Conservation (phyloP, 2,888 invertebrate genomes). For the Ferdinandea cuprea region DNA sequence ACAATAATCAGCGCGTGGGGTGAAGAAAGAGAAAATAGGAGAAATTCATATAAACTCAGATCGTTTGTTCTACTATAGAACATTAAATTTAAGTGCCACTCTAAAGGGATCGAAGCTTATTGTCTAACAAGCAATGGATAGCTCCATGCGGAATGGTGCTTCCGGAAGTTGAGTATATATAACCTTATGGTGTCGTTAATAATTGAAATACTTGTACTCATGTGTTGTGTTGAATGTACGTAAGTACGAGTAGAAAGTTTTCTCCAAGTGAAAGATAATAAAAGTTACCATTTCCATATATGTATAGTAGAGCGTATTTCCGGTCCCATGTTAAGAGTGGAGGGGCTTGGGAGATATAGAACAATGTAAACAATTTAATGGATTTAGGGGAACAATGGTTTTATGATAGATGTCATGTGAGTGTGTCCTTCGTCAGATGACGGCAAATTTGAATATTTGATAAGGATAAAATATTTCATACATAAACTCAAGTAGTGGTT, state of each 20-base stretch:
- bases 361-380: conserved; percentile 25
- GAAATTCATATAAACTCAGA: conserved; percentile 29
- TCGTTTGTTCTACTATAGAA: conserved; percentile 31
- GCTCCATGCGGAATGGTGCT: conserved; percentile 14
- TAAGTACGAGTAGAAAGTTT: conserved; percentile 19
- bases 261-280: conserved; percentile 23
- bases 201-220: conserved; percentile 15
- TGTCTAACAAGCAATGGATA: conserved; percentile 29
- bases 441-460: conserved; percentile 26
- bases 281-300: conserved; percentile 22
- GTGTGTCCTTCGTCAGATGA: neutral
- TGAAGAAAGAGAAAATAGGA: neutral
- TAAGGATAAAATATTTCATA: neutral
- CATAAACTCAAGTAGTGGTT: neutral
- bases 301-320: neutral
- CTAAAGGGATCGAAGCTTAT: conserved; percentile 44
- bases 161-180: conserved; percentile 23
- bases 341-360: neutral
- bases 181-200: conserved; percentile 47
- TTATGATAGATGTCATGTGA: conserved; percentile 20
- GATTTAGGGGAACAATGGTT: conserved; percentile 1
- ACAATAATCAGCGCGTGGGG: conserved; percentile 35
- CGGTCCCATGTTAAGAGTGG: neutral
- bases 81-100: conserved; percentile 46
- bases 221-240: conserved; percentile 3